These are phyloP conservation scores for Leptoclinus maculatus DNA, from an alignment of 2,797 vertebrate genomes.

Conservation along the genomic window DNA sequence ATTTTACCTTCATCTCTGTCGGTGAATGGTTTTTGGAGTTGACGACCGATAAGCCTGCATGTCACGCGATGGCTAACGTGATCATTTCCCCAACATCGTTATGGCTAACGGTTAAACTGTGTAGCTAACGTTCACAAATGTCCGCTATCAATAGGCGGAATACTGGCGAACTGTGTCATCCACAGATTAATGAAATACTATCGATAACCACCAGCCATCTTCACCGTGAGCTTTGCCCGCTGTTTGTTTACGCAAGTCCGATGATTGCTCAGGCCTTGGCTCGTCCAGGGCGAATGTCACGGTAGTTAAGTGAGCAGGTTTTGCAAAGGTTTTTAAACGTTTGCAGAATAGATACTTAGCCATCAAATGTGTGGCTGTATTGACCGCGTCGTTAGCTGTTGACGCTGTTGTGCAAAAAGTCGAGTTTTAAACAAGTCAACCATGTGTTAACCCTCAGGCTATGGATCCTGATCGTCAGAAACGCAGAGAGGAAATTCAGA, in stretches of 20 bases:
- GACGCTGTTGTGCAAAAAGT: not conserved
- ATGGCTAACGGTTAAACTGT: not conserved
- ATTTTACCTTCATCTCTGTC: not conserved
- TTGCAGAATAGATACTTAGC: too few species aligned
- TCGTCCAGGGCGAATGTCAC: not conserved
- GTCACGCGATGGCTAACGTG: slow-evolving; percentile 9
- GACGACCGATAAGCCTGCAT: not conserved
- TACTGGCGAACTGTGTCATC: not conserved
- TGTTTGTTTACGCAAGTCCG: slow-evolving; percentile 53
- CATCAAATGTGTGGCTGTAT: not conserved
- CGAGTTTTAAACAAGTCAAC: slow-evolving; percentile 4
- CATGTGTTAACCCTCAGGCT: slow-evolving; percentile 56
- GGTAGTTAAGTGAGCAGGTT: not conserved
- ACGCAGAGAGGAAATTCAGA: slow-evolving; percentile 97
- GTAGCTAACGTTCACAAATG: not conserved
- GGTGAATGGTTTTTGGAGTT: not conserved
- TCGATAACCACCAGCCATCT: not conserved
- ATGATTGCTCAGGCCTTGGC: slow-evolving; percentile 49
- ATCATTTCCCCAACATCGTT: not conserved
- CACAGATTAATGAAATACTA: not conserved
- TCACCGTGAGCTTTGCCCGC: not conserved
- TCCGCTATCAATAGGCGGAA: not conserved
- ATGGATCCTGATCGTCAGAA: slow-evolving; percentile 93
- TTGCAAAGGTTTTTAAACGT: not conserved
- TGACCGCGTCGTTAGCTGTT: not conserved